These are phyloP conservation scores for Schizopygopsis pylzovi DNA, from an alignment of 2,797 vertebrate genomes.

Conservation along the genomic window DNA sequence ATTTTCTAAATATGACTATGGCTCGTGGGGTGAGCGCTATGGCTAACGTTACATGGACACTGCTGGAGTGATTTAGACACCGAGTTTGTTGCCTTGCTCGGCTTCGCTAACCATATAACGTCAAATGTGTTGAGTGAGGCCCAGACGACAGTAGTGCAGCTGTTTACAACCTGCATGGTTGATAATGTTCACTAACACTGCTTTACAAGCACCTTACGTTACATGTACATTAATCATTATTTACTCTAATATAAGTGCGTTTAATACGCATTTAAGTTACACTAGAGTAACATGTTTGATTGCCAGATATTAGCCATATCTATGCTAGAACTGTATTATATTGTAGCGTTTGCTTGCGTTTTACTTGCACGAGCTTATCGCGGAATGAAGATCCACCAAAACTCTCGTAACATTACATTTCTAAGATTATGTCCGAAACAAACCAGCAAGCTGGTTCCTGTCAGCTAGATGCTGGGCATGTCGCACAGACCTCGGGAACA, in stretches of 20 bases:
- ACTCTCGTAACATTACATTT: not conserved
- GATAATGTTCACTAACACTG: too few species aligned
- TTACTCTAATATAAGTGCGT: not conserved
- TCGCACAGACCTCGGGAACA: not conserved
- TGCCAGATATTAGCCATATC: not conserved
- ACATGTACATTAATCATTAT: too few species aligned
- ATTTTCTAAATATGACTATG: too few species aligned
- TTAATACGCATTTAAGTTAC: not conserved
- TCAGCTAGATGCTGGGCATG: constrained; percentile 22
- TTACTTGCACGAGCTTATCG: not conserved
- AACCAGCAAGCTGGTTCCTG: not conserved
- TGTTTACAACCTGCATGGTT: not conserved
- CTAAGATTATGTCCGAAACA: not conserved
- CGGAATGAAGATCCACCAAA: not conserved
- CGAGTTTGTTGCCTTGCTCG: constrained; percentile 1
- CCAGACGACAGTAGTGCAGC: not conserved
- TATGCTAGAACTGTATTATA: not conserved
- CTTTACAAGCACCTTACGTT: not conserved
- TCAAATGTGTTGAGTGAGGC: constrained; percentile 35
- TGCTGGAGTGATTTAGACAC: constrained; percentile 12
- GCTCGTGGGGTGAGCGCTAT: not conserved
- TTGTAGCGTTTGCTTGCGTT: not conserved
- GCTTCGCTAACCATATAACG: not conserved
- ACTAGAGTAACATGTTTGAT: not conserved
- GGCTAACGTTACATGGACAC: not conserved